These are phyloP conservation scores for Frankliniella fusca DNA, from an alignment of 2,888 invertebrate species.

Conservation along the genomic window DNA sequence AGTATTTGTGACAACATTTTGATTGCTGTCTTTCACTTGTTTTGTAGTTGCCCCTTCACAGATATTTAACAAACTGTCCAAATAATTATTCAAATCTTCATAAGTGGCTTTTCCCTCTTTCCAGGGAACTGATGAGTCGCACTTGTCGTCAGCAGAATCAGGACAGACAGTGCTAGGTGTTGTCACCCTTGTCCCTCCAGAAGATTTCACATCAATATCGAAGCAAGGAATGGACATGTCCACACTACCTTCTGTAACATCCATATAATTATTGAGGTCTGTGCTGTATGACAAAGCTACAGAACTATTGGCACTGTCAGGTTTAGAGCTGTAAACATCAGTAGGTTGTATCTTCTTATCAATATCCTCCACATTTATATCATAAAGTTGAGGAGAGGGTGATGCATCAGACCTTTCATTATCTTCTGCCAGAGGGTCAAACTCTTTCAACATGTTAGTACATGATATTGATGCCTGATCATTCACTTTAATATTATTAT, in stretches of 20 bases:
- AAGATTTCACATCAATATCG: not conserved
- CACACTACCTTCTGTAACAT: not conserved
- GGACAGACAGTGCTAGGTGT: conserved; percentile 1
- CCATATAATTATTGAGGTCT: conserved; percentile 1
- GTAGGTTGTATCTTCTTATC: not conserved
- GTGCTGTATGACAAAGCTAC: not conserved
- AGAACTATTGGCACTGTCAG: not conserved
- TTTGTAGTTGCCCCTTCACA: not conserved
- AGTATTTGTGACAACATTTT: not conserved
- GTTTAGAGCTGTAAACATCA: not conserved
- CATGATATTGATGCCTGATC: not conserved
- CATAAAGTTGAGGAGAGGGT: not conserved
- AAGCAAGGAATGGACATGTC: not conserved
- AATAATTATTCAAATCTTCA: conserved; percentile 14
- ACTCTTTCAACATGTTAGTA: not conserved
- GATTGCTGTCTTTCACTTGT: not conserved
- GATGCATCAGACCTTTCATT: not conserved
- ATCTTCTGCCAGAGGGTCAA: not conserved
- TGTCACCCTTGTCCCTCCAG: not conserved
- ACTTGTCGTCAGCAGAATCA: not conserved
- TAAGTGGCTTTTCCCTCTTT: not conserved
- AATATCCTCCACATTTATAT: not conserved
- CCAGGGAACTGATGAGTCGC: not conserved
- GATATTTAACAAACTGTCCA: not conserved
- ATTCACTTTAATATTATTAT: not conserved